Evolutionary conservation across 1,140 invertebrate genomes (phyloP).

Genomic region (Riptortus pedestris): DNA sequence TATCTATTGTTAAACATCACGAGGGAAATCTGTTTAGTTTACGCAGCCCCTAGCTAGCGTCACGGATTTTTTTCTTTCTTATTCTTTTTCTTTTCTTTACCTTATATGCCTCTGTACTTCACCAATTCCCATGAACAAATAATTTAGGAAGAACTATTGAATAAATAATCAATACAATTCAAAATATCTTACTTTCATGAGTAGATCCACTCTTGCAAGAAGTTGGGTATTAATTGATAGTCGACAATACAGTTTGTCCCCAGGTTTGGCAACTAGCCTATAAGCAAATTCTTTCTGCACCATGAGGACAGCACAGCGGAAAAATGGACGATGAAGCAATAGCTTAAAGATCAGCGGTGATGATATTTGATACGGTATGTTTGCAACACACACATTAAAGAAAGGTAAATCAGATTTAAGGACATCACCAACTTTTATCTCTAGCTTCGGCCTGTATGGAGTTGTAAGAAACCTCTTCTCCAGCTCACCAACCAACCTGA

Average conservation of each 20-base stretch:
- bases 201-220: slow-evolving; percentile 84
- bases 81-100: too few species aligned
- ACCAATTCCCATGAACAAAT: too few species aligned
- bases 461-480: slow-evolving; percentile 94
- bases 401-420: slow-evolving; percentile 91
- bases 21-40: too few species aligned
- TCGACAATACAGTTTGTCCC: slow-evolving; percentile 94
- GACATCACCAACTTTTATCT: slow-evolving; percentile 90
- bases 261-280: slow-evolving; percentile 89
- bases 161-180: too few species aligned
- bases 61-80: too few species aligned
- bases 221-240: slow-evolving; percentile 95
- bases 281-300: slow-evolving; percentile 99
- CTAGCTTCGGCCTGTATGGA: slow-evolving; percentile 73
- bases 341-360: slow-evolving; percentile 97
- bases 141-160: too few species aligned
- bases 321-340: slow-evolving; percentile 75
- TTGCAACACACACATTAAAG: slow-evolving; percentile 99
- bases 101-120: too few species aligned
- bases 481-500: slow-evolving; percentile 85
- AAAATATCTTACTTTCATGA: slow-evolving; percentile 92
- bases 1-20: too few species aligned
- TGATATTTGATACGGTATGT: slow-evolving; percentile 98
- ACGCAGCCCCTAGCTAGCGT: too few species aligned
- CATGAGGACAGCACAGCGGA: slow-evolving; percentile 94